A percentile compares a stretch with the other conserved stretches of the same genome.
phyloP scores from a whole-genome alignment of 2,113 vertebrate genomes.

The Peromyscus maniculatus region DNA sequence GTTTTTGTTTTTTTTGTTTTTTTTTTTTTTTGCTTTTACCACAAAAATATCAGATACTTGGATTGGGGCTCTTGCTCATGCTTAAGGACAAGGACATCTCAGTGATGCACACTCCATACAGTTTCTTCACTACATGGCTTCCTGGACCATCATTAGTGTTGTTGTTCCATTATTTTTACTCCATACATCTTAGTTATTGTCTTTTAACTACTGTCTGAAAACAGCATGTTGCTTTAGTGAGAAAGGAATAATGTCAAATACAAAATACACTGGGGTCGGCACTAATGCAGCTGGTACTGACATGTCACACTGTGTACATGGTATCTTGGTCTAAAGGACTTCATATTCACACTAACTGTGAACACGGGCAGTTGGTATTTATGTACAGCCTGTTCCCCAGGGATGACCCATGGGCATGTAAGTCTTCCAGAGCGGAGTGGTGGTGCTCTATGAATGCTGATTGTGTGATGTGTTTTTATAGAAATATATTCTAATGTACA shows the following conservation, averaged over 20 bases:
- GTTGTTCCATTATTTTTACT: slow-evolving; percentile 11
- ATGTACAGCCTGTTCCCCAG: slow-evolving; percentile 61
- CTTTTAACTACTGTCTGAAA: slow-evolving; percentile 49
- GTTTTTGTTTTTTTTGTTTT: neutral
- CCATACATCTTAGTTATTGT: neutral
- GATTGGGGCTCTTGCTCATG: neutral
- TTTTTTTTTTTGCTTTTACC: neutral
- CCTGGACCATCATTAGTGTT: neutral
- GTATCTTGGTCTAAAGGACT: slow-evolving; percentile 72
- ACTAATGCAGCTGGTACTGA: neutral
- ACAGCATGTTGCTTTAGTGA: neutral
- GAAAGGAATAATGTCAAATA: slow-evolving; percentile 23
- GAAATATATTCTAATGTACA: slow-evolving; percentile 63
- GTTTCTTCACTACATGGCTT: neutral
- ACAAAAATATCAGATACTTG: neutral
- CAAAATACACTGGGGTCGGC: neutral
- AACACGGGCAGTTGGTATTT: slow-evolving; percentile 74
- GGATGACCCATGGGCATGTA: slow-evolving; percentile 67
- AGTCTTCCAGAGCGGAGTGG: slow-evolving; percentile 10
- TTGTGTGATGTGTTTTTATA: slow-evolving; percentile 71
- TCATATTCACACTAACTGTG: slow-evolving; percentile 72
- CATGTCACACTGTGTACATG: slow-evolving; percentile 48
- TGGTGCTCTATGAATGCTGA: slow-evolving; percentile 61
- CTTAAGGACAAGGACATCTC: neutral
- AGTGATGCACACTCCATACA: neutral